Evolutionary conservation across 2,797 vertebrate species (phyloP).

Genomic region (Falco biarmicus): DNA sequence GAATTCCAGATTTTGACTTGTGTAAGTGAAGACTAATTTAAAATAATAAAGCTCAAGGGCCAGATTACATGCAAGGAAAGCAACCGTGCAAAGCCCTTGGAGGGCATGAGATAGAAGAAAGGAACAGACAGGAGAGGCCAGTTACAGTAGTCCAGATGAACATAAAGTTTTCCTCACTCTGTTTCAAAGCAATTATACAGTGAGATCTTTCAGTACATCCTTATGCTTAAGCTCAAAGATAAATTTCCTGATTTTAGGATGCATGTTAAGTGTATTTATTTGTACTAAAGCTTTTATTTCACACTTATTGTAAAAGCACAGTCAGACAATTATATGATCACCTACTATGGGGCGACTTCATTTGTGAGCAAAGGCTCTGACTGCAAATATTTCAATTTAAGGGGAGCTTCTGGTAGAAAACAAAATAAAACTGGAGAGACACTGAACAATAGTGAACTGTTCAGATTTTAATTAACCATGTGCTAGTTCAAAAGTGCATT

Average conservation of each 20-base stretch:
- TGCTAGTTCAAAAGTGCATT: not conserved
- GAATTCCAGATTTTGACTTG: slow-evolving; percentile 44
- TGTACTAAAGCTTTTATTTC: not conserved
- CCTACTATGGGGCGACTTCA: rapidly evolving
- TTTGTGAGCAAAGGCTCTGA: not conserved
- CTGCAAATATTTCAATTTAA: not conserved
- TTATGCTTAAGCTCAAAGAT: not conserved
- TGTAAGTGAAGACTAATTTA: slow-evolving; percentile 45
- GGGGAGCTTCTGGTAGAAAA: not conserved
- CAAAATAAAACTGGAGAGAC: not conserved
- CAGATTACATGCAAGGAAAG: slow-evolving; percentile 28
- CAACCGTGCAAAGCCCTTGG: not conserved
- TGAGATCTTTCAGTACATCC: not conserved
- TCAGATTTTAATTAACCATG: not conserved
- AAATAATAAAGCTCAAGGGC: slow-evolving; percentile 46
- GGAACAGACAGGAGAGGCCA: not conserved
- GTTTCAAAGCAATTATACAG: not conserved
- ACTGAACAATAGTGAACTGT: not conserved
- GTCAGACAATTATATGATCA: not conserved
- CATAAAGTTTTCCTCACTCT: not conserved
- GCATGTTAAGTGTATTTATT: not conserved
- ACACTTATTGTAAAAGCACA: not conserved
- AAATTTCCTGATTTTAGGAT: not conserved
- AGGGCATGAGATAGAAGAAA: not conserved
- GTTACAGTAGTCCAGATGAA: not conserved